Base-by-base conservation (phyloP, 2,888 invertebrate genomes). In the Idaea aversata region DNA sequence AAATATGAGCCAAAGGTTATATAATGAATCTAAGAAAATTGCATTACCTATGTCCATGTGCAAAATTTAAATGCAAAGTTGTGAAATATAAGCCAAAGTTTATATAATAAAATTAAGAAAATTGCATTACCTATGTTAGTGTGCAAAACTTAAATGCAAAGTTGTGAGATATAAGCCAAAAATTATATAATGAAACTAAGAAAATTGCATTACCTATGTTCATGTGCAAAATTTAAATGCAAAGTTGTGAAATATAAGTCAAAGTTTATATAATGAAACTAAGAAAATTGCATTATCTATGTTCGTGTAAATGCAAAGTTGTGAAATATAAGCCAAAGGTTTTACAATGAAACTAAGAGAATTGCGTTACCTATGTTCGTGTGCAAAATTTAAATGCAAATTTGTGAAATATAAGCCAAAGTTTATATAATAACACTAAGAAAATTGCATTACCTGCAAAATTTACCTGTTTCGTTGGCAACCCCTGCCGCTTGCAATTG, bases 401-500 rank as follows among this genome's bases (percentile, higher is more conserved):
- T 57, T 59, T 62, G 35, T 65, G 63, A 65, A 67, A 70, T 67
- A 66, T 67, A 63, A 63, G 57, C 57, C 61, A 67, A 25, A 25
- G 65, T 61, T 67, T 65, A 60, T 65, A 64, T 66, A 62, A 68
- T 25, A 3, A 69, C 62, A 63, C 66, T 25, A 47, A 59, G 65
- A 63, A 71, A 70, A 72, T 79, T 74, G 70, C 66, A 65, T 79
- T 78, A 47, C 47, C 47, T 75, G 75, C 75, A 74, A 78, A 83
- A 79, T 80, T 78, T 76, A 77, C 75, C 77, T 74, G 80, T 80
- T 81, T 77, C 61, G 76, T 75, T 77, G 71, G 59, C 72, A 70
- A 66, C 66, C 75, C 75, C 77, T 74, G 78, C 77, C 79, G 82
- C 80, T 81, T 77, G 76, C 73, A 77, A 82, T 78, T 83, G 80